phyloP scores from a whole-genome alignment of 92 coral and sea anemone species.

The Montipora capitata region DNA sequence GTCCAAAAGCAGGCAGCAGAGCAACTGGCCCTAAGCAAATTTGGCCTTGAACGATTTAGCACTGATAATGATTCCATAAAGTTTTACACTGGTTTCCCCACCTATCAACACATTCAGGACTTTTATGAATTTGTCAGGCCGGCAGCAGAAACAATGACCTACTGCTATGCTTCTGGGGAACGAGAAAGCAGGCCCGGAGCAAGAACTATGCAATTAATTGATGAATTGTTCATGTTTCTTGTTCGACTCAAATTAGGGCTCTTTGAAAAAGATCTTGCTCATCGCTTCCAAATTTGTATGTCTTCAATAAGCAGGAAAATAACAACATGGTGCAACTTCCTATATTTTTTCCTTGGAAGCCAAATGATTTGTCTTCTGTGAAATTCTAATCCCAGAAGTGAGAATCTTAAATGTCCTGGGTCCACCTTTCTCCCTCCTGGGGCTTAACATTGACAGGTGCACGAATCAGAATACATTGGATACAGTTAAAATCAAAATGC shows the following conservation, averaged over 20 bases:
- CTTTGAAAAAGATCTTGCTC: slow-evolving; percentile 73
- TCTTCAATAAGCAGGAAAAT: slow-evolving; percentile 73
- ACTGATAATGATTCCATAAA: slow-evolving; percentile 53
- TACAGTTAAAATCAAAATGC: too few species aligned
- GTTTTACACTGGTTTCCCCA: slow-evolving; percentile 66
- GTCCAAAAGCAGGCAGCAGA: slow-evolving; percentile 15
- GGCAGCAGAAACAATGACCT: slow-evolving; percentile 60
- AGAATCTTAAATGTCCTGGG: too few species aligned
- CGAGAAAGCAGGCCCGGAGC: slow-evolving; percentile 30
- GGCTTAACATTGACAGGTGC: too few species aligned
- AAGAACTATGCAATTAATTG: slow-evolving; percentile 42
- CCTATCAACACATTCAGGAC: slow-evolving; percentile 46
- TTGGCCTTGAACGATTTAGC: slow-evolving; percentile 72
- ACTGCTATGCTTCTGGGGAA: slow-evolving; percentile 61
- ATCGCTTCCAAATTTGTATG: slow-evolving; percentile 53
- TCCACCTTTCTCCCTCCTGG: too few species aligned
- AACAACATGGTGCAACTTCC: slow-evolving; percentile 64
- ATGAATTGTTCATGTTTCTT: slow-evolving; percentile 67
- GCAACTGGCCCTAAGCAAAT: slow-evolving; percentile 8
- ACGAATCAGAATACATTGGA: too few species aligned
- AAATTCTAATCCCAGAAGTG: too few species aligned
- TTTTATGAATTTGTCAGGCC: slow-evolving; percentile 56
- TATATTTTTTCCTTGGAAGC: slow-evolving; percentile 69
- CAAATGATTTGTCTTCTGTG: slow-evolving; percentile 7
- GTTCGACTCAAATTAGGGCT: slow-evolving; percentile 70